Conservation (phyloP, 2,888 invertebrate genomes). For the Heliconius charithonia region DNA sequence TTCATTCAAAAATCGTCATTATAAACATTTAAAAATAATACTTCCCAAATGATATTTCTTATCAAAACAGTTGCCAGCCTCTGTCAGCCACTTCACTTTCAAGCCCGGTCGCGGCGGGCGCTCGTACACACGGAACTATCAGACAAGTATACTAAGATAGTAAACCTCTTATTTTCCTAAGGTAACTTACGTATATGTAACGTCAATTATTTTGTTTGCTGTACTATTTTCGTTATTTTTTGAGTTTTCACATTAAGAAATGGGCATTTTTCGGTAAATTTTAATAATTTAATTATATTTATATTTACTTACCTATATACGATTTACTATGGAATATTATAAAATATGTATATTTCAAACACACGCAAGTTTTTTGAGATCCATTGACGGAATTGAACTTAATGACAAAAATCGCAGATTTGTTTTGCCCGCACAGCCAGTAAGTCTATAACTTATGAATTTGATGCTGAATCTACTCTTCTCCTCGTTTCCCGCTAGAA, state of each 20-base stretch:
- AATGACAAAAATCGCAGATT: too few species aligned
- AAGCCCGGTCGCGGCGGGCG: constrained; percentile 64
- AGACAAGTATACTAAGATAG: constrained; percentile 32
- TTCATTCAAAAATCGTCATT: background rate
- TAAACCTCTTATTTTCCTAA: constrained; percentile 20
- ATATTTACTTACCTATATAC: too few species aligned
- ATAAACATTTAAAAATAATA: background rate
- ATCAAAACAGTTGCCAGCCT: constrained; percentile 53
- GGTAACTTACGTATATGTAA: background rate
- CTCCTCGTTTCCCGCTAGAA: too few species aligned
- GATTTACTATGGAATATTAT: too few species aligned
- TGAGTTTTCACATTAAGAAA: too few species aligned
- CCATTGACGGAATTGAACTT: too few species aligned
- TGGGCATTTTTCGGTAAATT: background rate
- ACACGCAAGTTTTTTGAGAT: too few species aligned
- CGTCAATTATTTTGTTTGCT: constrained; percentile 2
- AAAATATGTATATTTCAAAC: too few species aligned
- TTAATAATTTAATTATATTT: background rate
- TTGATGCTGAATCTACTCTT: too few species aligned
- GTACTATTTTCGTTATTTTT: background rate
- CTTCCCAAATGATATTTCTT: constrained; percentile 25
- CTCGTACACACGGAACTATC: constrained; percentile 47
- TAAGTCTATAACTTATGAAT: too few species aligned
- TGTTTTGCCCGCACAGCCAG: too few species aligned
- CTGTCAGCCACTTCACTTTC: constrained; percentile 69